Base-by-base conservation (phyloP, 2,888 invertebrate genomes). In the Venusia cambrica region DNA sequence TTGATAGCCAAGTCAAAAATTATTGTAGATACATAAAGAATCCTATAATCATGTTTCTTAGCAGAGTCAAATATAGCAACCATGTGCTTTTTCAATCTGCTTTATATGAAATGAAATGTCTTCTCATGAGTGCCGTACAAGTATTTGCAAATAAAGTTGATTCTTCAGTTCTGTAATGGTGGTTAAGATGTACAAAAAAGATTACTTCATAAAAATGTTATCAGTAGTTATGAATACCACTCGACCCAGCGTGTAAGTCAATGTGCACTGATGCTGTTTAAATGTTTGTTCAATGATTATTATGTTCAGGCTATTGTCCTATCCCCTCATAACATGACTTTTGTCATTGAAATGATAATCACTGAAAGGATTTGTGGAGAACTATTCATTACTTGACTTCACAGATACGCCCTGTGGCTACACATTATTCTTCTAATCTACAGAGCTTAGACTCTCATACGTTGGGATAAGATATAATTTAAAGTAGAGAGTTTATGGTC, bases 391-490 rank as follows among this genome's bases (percentile, higher is more conserved):
- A 70, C 65, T 76, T 73, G 68, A 79, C 76, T 76, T 74, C 72
- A 69, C 63, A 78, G 85, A 85, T 85, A 85, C 83, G 73, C 85
- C 85, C 85, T 85, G 81, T 84, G 84, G 84, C 81, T 85, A 79
- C 43, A 51, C 34, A 41, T 47, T 20, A 56, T 51, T 44, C 54
- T 61, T 62, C 53, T 32, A 40, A 18, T n/a, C 5, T 15, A 4
- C 2, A 42, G 2, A 35, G 29, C 47, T 19, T 47, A 9, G 42
- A 48, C 56, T 39, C 38, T 69, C 53, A 15, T 0, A 0, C 0
- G 0, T 1, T 13, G 0, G 0, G 0, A 19, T 62, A 71, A 51
- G 35, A 55, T 54, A 33, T 3, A 31, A 35, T 52, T 54, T 21
- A 34, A 35, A 38, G 24, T 12, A 3, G 6, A 16, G 17, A 4